These are phyloP conservation scores for Gobius niger DNA, from an alignment of 2,113 vertebrate genomes.

Conservation along the genomic window DNA sequence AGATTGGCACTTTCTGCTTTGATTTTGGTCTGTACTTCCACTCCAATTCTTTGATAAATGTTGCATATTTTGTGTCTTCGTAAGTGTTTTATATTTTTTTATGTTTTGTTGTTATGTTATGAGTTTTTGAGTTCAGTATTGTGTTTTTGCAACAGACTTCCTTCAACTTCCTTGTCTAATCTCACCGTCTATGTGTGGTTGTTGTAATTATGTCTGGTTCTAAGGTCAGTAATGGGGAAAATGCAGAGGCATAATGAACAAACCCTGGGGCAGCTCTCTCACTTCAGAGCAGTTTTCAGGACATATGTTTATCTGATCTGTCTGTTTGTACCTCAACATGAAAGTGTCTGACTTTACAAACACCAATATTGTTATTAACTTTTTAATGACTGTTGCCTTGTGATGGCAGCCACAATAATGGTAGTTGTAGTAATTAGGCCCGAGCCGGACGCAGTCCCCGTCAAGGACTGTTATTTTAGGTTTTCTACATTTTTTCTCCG, in stretches of 20 bases:
- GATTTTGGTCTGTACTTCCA: conserved; percentile 26
- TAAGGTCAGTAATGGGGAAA: conserved; percentile 5
- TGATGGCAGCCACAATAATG: no score
- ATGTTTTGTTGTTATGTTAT: no score
- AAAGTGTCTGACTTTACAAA: no score
- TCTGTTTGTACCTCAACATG: not conserved
- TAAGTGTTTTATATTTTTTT: no score
- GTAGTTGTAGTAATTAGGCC: no score
- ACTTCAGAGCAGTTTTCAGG: not conserved
- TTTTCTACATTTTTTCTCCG: no score
- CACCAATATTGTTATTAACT: no score
- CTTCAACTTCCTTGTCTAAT: not conserved
- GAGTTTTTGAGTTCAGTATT: not conserved
- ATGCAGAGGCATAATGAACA: not conserved
- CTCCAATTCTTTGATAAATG: conserved; percentile 23
- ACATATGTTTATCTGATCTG: not conserved
- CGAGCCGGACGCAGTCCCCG: no score
- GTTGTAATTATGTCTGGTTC: not conserved
- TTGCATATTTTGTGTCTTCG: conserved; percentile 15
- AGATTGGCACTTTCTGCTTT: conserved; percentile 1
- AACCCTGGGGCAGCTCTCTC: not conserved
- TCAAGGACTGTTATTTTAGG: no score
- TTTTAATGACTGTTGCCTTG: no score
- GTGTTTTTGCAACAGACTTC: not conserved
- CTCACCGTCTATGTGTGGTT: not conserved